These are phyloP conservation scores for Apoda limacodes DNA, from an alignment of 2,888 invertebrate genomes.

Conservation along the genomic window DNA sequence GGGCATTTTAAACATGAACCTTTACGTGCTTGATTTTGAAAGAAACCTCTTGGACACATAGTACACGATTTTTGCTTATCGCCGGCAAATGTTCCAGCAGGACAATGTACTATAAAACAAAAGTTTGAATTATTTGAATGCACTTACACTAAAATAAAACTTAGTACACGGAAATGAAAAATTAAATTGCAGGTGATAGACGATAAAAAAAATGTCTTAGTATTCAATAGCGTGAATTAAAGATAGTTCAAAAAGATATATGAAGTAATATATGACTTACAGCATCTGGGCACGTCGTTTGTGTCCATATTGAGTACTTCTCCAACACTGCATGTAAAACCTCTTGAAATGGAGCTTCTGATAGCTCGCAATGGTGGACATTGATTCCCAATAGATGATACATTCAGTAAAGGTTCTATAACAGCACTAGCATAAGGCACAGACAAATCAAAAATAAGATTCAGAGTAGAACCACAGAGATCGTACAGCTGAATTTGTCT, in stretches of 20 bases:
- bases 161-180: slow-evolving; percentile 12
- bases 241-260: neutral
- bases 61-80: slow-evolving; percentile 93
- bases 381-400: slow-evolving; percentile 90
- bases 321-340: slow-evolving; percentile 93
- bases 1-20: slow-evolving; percentile 92
- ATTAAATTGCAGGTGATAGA: slow-evolving; percentile 4
- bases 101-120: slow-evolving; percentile 98
- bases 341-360: slow-evolving; percentile 84
- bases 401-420: slow-evolving; percentile 89
- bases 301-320: slow-evolving; percentile 95
- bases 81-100: slow-evolving; percentile 94
- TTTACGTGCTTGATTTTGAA: slow-evolving; percentile 93
- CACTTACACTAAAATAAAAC: neutral
- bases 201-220: slow-evolving; percentile 1
- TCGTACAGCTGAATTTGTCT: slow-evolving; percentile 94
- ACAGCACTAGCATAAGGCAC: slow-evolving; percentile 93
- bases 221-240: slow-evolving; percentile 4
- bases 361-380: slow-evolving; percentile 92
- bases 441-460: slow-evolving; percentile 92
- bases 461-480: slow-evolving; percentile 93
- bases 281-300: slow-evolving; percentile 90
- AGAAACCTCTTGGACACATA: slow-evolving; percentile 91
- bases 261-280: slow-evolving; percentile 62
- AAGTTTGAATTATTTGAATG: neutral